Evolutionary conservation across 2,113 vertebrate genomes (phyloP), one percentile per base, ranked within the genome.

Genomic region (Phodopus roborovskii): DNA sequence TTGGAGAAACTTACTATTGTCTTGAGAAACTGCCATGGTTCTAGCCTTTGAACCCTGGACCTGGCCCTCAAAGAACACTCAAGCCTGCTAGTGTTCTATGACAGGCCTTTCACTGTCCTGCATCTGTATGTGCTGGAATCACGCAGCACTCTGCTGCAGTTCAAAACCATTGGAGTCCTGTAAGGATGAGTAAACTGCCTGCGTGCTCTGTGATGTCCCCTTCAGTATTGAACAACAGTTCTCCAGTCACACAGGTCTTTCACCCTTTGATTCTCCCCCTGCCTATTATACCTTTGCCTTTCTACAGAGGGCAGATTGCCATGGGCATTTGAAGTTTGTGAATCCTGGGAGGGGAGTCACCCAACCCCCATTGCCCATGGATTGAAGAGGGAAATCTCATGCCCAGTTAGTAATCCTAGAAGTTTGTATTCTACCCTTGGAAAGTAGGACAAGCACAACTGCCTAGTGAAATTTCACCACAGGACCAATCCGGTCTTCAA

Each of bases 211-310:
- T 90, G 88, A 92, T 88, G 71, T 58, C 78, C 16, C 90, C 7
- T 45, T 85, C 81, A 78, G 50, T 68, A 92, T 64, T 83, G 88
- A 71, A 20, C 11, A 53, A 36, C 9, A 75, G 8, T 66, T 91
- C 42, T 28, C 50, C 24, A 28, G 71, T 78, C 77, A 64, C 0
- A 0, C n/a, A 19, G 62, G 66, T 36, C 5, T n/a, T 75, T 2
- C 13, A 1, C 82, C 86, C 50, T 95, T 97, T 88, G 58, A 94
- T 88, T 90, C 39, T 81, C 17, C 22, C 53, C 22, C 36, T 79
- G 13, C 12, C 28, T 42, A 1, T 94, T 24, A 19, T 42, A 6
- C 19, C 42, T 0, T 30, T 92, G 16, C 45, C 22, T 90, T 68
- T 91, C 91, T 85, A n/a, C 11, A 78, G 36, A 94, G 20, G 58